These are phyloP conservation scores for Lithosia quadra DNA, from an alignment of 2,888 invertebrate species.

Conservation along the genomic window DNA sequence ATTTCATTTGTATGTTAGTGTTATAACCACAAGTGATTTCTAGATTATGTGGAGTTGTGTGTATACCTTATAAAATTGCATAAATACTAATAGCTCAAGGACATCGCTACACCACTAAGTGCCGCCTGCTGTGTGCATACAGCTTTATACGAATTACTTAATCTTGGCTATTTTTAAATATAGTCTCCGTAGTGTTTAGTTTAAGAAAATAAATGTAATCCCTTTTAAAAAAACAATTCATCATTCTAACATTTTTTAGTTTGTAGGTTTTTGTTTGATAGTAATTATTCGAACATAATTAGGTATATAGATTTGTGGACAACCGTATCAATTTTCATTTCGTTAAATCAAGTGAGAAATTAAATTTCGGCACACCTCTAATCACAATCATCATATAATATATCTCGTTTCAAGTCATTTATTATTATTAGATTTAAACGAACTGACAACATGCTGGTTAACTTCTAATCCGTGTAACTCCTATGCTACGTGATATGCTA, in stretches of 20 bases:
- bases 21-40: neutral
- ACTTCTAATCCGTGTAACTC: no score
- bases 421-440: no score
- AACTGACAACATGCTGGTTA: no score
- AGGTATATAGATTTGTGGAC: neutral
- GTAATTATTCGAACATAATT: conserved; percentile 42
- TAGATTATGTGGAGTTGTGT: neutral
- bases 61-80: neutral
- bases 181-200: conserved; percentile 6
- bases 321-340: neutral
- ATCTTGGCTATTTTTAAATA: neutral
- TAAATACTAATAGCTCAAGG: neutral
- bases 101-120: neutral
- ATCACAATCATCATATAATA: neutral
- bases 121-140: neutral
- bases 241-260: conserved; percentile 34
- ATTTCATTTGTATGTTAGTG: neutral
- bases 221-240: conserved; percentile 21
- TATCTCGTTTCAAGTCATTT: no score
- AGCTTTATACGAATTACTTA: conserved; percentile 1
- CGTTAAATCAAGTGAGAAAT: no score
- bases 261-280: conserved; percentile 40
- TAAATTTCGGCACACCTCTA: no score
- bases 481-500: no score
- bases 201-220: neutral